Percentiles rank a stretch among this genome's conserved stretches.
These are phyloP conservation scores for Anneissia japonica DNA, from an alignment of 35 echinoderm and acorn worm genomes.

Conservation along the genomic window DNA sequence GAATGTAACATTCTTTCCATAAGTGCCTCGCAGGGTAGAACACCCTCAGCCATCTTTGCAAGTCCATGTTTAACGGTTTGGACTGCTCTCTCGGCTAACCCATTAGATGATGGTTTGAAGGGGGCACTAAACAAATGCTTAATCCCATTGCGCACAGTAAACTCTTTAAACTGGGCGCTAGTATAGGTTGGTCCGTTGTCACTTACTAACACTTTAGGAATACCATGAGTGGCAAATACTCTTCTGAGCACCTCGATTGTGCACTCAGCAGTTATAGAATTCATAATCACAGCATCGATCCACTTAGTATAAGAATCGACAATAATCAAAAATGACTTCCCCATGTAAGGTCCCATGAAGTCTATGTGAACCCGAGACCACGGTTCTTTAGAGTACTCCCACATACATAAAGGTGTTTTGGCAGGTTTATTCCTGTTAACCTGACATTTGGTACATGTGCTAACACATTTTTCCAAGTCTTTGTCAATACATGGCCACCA, in stretches of 20 bases:
- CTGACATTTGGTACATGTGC: too few species aligned
- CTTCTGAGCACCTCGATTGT: neutral
- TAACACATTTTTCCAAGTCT: too few species aligned
- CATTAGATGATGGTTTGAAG: constrained; percentile 38
- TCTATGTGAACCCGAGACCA: too few species aligned
- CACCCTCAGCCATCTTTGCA: constrained; percentile 19
- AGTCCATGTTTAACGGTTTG: constrained; percentile 27
- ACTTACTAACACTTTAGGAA: neutral
- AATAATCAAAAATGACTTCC: too few species aligned
- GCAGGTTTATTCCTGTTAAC: too few species aligned
- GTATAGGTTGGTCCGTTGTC: constrained; percentile 24
- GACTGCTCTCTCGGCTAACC: constrained; percentile 49
- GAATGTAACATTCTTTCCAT: constrained; percentile 1
- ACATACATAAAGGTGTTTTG: too few species aligned
- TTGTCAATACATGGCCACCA: constrained; percentile 20
- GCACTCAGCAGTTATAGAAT: neutral
- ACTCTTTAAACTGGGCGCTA: constrained; percentile 28
- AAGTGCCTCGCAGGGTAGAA: constrained; percentile 29
- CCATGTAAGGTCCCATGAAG: too few species aligned
- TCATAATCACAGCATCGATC: too few species aligned
- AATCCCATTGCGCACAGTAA: constrained; percentile 33
- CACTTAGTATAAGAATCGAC: too few species aligned
- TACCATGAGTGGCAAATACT: neutral
- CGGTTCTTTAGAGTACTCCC: too few species aligned
- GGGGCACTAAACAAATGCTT: constrained; percentile 47